Evolutionary conservation across 35 echinoderm and acorn worm species (phyloP), one percentile per base, ranked within the genome.

Genomic region (Eucidaris tribuloides): DNA sequence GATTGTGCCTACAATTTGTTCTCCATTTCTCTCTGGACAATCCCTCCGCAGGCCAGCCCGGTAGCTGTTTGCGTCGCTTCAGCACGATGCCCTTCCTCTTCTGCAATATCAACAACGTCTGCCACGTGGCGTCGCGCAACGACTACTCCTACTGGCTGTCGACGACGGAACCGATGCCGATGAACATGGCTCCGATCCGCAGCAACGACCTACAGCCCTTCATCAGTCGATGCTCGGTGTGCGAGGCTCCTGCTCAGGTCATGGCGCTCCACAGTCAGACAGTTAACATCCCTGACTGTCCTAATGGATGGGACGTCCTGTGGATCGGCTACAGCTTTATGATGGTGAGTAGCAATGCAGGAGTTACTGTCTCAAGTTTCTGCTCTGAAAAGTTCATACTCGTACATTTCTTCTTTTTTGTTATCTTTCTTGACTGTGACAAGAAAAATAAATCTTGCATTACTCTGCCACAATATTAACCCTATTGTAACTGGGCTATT

Each of bases 291-390:
- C 96, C 96, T 37, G 83, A 84, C 30, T 99, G 96, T 64, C 96
- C 96, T 15, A 14, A 46, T n/a, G 89, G 96, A 2, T 99, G 96
- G 96, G 56, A 14, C 0, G 80, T 79, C 30, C 71, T 99, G 33
- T 99, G 96, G 96, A 99, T 93, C 20, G 96, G 96, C 23, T 99
- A 93, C 91, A 99, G 96, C 52, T 99, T 99, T 77, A 89, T 99
- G 38, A 99, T 99, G 96, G 96, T 99, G 77, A 90, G 86, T 86
- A n/a, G n/a, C n/a, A n/a, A n/a, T n/a, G n/a, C n/a, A n/a, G n/a
- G n/a, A n/a, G n/a, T n/a, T n/a, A n/a, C n/a, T n/a, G n/a, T n/a
- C n/a, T n/a, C n/a, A n/a, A n/a, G n/a, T n/a, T n/a, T n/a, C n/a
- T n/a, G n/a, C n/a, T n/a, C n/a, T n/a, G n/a, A n/a, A n/a, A n/a